Evolutionary conservation across 2,797 vertebrate genomes (phyloP), one percentile per base, ranked within the genome.

Genomic region (Monodelphis domestica): DNA sequence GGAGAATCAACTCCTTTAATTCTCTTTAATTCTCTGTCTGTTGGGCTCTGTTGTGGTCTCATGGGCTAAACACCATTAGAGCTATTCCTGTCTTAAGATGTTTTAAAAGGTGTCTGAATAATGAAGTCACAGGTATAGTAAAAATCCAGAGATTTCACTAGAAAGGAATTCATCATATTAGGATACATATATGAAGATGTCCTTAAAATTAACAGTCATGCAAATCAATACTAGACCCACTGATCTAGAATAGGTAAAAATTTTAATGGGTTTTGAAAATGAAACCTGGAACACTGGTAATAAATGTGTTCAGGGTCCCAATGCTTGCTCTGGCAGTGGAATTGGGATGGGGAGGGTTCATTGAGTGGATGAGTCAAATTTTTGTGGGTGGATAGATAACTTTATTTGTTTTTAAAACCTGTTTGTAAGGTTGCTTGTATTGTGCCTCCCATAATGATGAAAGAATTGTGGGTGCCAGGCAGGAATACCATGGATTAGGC

Each of bases 171-270:
- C 9, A 59, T 54, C n/a, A 38, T 17, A 12, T 10, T 90, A 78
- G 4, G 33, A 87, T 56, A 59, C 88, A 55, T 3, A 0, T 38
- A 0, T 38, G 21, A 24, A 51, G 5, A 12, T 88, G 10, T 5
- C 92, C 87, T 94, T 90, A 89, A 89, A 94, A 38, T 88, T 84
- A 59, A 70, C 21, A 93, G 24, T 21, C 52, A 1, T 91, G 63
- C 29, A 53, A 4, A 38, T 89, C 14, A 53, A 55, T 17, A 26
- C 30, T 11, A 57, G 26, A 12, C 78, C 7, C 53, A 33, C 38
- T 59, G 59, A 90, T 12, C 84, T 54, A 33, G 17, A n/a, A 51
- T n/a, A 54, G 88, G 92, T 70, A 95, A 95, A 30, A 96, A 50
- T 78, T 90, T 89, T 50, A 78, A 45, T 45, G 54, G 92, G 52